These are phyloP conservation scores for Sinotaia quadrata DNA, from an alignment of 2,888 invertebrate genomes.

Conservation along the genomic window DNA sequence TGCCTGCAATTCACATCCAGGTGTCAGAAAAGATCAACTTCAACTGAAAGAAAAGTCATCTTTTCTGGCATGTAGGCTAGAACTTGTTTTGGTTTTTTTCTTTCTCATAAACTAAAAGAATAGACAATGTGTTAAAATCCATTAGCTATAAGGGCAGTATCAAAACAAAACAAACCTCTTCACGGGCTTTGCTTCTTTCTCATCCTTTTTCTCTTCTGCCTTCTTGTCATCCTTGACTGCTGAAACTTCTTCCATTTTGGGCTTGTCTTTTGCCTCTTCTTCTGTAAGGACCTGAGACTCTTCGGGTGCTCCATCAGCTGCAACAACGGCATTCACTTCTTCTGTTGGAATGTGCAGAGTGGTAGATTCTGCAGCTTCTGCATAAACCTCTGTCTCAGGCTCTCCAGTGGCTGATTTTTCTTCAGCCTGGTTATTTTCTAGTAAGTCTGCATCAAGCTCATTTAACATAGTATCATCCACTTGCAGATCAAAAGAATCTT, in stretches of 20 bases:
- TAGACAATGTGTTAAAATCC: too few relatives aligned
- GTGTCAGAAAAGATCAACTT: slow-evolving; percentile 23
- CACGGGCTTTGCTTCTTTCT: slow-evolving; percentile 52
- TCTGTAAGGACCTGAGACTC: slow-evolving; percentile 20
- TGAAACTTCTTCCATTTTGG: slow-evolving; percentile 39
- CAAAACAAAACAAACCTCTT: slow-evolving; percentile 42
- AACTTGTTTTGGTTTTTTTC: too few relatives aligned
- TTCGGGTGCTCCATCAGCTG: slow-evolving; percentile 19
- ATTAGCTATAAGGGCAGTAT: slow-evolving; percentile 30
- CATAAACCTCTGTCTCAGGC: slow-evolving; percentile 18
- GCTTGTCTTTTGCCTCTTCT: slow-evolving; percentile 30
- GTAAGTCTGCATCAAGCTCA: slow-evolving; percentile 70
- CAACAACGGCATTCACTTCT: slow-evolving; percentile 16
- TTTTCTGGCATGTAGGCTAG: slow-evolving; percentile 6
- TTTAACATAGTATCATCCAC: slow-evolving; percentile 70
- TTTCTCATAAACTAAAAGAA: too few relatives aligned
- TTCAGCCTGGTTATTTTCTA: slow-evolving; percentile 38
- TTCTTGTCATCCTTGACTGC: slow-evolving; percentile 44
- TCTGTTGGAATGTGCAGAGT: neutral
- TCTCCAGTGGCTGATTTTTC: slow-evolving; percentile 38
- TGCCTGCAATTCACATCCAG: too few relatives aligned
- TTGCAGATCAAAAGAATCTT: slow-evolving; percentile 71
- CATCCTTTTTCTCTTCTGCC: slow-evolving; percentile 51
- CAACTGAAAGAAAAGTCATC: slow-evolving; percentile 10
- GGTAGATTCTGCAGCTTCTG: slow-evolving; percentile 18